Conservation (phyloP, 2,797 vertebrate genomes). For the Botia kubotai region DNA sequence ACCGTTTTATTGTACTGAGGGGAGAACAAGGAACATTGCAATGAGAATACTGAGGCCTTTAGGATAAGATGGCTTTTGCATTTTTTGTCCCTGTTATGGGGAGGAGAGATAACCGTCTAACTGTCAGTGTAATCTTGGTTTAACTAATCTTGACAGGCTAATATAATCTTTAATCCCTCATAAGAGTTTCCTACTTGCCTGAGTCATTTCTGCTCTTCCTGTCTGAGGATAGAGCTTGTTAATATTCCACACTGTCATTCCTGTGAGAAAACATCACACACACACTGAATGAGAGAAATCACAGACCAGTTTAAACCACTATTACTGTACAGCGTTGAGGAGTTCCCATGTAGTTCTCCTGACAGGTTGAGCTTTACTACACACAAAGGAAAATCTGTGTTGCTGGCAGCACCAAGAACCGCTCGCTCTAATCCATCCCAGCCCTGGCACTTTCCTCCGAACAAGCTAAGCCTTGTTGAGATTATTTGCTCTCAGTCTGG, state of each 20-base stretch:
- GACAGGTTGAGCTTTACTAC: constrained; percentile 57
- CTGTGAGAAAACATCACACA: not conserved
- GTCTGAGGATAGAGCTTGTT: not conserved
- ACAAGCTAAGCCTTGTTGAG: constrained; percentile 81
- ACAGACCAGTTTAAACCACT: not conserved
- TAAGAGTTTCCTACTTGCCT: not conserved
- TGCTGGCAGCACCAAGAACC: constrained; percentile 65
- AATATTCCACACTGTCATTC: not conserved
- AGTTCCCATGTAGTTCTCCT: not conserved
- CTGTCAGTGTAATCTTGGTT: too few relatives aligned
- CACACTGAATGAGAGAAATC: not conserved
- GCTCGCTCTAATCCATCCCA: constrained; percentile 78
- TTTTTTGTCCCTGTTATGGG: too few relatives aligned
- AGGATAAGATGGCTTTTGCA: too few relatives aligned
- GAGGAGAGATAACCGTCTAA: too few relatives aligned
- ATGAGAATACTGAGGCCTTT: too few relatives aligned
- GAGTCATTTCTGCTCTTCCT: not conserved
- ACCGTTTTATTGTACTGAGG: too few relatives aligned
- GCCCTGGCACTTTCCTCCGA: constrained; percentile 71
- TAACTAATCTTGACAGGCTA: not conserved
- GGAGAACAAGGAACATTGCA: too few relatives aligned
- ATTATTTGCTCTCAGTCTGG: constrained; percentile 77
- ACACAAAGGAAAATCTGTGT: constrained; percentile 61
- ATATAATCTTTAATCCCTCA: not conserved
- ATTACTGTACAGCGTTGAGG: not conserved